Base-by-base conservation (phyloP, 2,888 invertebrate genomes). In the Caprella mutica region DNA sequence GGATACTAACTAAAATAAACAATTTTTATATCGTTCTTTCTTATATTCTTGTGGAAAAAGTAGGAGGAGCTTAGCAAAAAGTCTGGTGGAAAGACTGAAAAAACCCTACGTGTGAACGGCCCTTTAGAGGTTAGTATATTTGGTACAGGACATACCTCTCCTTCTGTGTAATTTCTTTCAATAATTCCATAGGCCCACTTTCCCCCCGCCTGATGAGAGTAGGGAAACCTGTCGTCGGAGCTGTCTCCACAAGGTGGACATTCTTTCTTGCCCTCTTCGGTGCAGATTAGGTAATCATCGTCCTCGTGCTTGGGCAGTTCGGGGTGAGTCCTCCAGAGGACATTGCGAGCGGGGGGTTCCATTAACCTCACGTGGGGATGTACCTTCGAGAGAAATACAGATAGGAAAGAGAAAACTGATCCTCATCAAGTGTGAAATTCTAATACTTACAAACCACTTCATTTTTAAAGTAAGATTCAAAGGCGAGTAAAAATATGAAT, bases 121-220 rank as follows among this genome's bases (percentile, higher is more conserved):
- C n/a, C n/a, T n/a, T n/a, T n/a, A n/a, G n/a, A n/a, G 19, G 19
- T 38, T 17, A 38, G n/a, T 17, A 38, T 38, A 38, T 17, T 9
- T 14, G 12, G n/a, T 17, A 5, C 21, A 9, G 19, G 17, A 66
- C 66, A 71, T 70, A 83, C 84, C 80, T 89, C 88, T 29, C 90
- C 90, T 3, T 84, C 80, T 58, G 83, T 82, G 73, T 89, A 90
- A 69, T 83, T 84, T 55, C 84, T 77, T 27, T 84, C 83, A 67
- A 88, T 83, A 67, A 89, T 86, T 29, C 89, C 89, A 73, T 85
- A 86, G 46, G 85, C 90, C 70, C 80, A 91, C 73, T 82, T 80
- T 6, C 90, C 91, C 5, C 89, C 87, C 0, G 87, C 88, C 75
- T 91, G 90, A 70, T 91, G 90, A 0, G 87, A 85, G n/a, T 88